These are phyloP conservation scores for Phyllostomus discolor DNA, from an alignment of 2,113 vertebrate genomes.

Conservation along the genomic window DNA sequence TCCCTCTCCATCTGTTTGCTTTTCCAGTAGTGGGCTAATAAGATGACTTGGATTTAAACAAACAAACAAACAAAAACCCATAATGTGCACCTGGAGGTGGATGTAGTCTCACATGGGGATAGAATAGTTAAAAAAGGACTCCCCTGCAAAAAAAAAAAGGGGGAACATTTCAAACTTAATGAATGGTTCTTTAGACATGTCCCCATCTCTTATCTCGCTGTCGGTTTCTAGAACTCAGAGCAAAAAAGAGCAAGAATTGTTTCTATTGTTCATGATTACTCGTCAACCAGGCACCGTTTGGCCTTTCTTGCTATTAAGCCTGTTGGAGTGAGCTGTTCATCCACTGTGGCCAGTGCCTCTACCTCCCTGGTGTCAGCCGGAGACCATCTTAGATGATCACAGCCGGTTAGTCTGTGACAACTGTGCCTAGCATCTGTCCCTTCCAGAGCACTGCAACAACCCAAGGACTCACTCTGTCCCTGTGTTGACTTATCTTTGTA, in stretches of 20 bases:
- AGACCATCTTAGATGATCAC: background rate
- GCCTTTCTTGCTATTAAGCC: background rate
- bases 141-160: background rate
- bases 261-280: background rate
- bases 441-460: background rate
- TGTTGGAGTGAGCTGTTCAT: background rate
- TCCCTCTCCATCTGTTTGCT: background rate
- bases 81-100: background rate
- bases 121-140: background rate
- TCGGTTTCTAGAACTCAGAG: background rate
- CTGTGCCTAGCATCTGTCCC: background rate
- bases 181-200: background rate
- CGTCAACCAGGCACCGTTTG: background rate
- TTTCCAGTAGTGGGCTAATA: background rate
- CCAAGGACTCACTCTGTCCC: background rate
- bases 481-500: slow-evolving; percentile 1
- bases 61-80: background rate
- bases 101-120: background rate
- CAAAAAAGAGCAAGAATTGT: background rate
- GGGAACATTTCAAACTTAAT: background rate
- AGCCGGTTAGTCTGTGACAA: background rate
- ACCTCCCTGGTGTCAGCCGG: background rate
- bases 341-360: background rate
- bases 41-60: background rate
- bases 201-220: background rate